Evolutionary conservation across 2,888 invertebrate species (phyloP).

Genomic region (Sarcophaga caerulescens): DNA sequence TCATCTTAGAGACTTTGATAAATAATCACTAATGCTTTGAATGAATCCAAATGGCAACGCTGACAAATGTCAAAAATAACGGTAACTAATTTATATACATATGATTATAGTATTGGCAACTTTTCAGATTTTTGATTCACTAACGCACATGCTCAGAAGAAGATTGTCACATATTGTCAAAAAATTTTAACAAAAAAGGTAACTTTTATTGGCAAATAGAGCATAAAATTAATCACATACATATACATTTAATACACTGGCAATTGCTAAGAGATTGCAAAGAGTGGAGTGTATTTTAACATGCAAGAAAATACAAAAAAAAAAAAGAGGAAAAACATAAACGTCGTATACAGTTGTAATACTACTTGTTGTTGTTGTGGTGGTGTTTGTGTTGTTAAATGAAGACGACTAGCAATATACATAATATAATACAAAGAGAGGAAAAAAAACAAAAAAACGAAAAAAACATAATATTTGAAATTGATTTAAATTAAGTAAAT

Average conservation of each 20-base stretch:
- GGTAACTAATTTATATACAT: neutral
- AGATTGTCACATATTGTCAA: slow-evolving; percentile 35
- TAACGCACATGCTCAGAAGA: slow-evolving; percentile 12
- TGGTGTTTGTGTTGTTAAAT: slow-evolving; percentile 54
- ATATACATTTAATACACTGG: slow-evolving; percentile 12
- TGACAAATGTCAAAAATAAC: neutral
- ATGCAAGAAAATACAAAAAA: slow-evolving; percentile 13
- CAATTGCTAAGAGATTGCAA: slow-evolving; percentile 18
- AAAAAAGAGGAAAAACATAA: neutral
- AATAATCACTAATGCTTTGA: neutral
- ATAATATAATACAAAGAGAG: neutral
- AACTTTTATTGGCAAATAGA: slow-evolving; percentile 39
- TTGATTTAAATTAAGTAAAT: neutral
- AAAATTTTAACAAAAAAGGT: slow-evolving; percentile 14
- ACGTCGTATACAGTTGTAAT: slow-evolving; percentile 37
- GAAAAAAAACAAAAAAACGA: slow-evolving; percentile 3
- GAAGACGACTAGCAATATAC: neutral
- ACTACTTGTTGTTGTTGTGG: slow-evolving; percentile 59
- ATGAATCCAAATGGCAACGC: neutral
- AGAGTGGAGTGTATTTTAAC: slow-evolving; percentile 43
- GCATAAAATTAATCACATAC: slow-evolving; percentile 24
- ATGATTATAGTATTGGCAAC: neutral
- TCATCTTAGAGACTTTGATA: no score
- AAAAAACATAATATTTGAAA: slow-evolving; percentile 15
- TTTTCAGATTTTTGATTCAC: neutral